phyloP scores from a whole-genome alignment of 1,140 invertebrate genomes.

The Sinonovacula constricta region DNA sequence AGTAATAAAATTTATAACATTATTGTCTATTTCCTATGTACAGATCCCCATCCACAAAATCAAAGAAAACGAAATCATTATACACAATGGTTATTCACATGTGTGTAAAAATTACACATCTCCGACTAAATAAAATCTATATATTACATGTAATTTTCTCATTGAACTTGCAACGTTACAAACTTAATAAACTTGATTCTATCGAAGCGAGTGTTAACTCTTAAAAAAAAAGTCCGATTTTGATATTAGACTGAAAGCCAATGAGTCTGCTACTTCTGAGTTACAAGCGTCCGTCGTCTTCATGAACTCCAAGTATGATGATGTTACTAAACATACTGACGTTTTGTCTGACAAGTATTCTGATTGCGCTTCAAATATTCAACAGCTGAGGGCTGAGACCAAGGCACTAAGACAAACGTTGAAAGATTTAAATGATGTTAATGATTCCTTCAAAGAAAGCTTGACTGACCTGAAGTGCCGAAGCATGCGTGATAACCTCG shows the following conservation, averaged over 20 bases:
- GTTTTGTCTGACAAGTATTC: neutral
- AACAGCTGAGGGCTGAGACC: neutral
- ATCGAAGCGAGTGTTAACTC: neutral
- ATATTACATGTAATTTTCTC: too few relatives aligned
- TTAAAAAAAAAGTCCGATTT: neutral
- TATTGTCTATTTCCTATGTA: too few relatives aligned
- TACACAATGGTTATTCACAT: too few relatives aligned
- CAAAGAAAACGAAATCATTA: too few relatives aligned
- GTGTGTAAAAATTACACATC: too few relatives aligned
- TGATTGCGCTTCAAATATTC: neutral
- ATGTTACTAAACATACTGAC: neutral
- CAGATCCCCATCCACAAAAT: too few relatives aligned
- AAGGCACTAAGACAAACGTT: neutral
- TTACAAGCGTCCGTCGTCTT: neutral
- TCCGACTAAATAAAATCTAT: too few relatives aligned
- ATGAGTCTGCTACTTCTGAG: neutral
- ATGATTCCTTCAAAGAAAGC: neutral
- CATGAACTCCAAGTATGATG: neutral
- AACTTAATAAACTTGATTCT: neutral
- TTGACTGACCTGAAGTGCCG: neutral
- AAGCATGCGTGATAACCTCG: too few relatives aligned
- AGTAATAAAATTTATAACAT: too few relatives aligned
- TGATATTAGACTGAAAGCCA: neutral
- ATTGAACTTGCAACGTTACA: too few relatives aligned
- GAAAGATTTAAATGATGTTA: neutral